Evolutionary conservation across 2,888 invertebrate genomes (phyloP), one percentile per base, ranked within the genome.

Genomic region (Smittia sp.): DNA sequence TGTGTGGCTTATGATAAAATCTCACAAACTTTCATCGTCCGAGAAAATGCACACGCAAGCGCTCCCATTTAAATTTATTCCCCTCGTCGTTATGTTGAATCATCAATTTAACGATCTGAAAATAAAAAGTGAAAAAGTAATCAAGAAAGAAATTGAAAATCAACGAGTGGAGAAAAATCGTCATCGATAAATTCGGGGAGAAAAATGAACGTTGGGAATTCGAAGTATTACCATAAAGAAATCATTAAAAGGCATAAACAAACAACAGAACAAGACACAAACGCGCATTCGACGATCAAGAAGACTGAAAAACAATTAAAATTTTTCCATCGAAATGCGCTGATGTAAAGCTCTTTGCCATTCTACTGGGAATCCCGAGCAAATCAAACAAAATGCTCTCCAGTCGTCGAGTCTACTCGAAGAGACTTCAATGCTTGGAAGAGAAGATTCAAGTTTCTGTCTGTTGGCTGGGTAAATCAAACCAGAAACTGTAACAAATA

Each of bases 171-270:
- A 38, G 18, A 38, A 38, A 67, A 22, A 67, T 67, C 67, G 46
- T 63, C 32, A 65, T 65, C 46, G 46, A 46, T 46, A 46, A 46
- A 32, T 38, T 38, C 25, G 65, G 32, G 25, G 38, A 65, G 67
- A 67, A 20, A 66, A 38, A 68, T 46, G 46, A 68, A 52, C 22
- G 15, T 46, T 46, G 46, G 15, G 15, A 46, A 46, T 46, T 46
- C 46, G 11, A 46, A 46, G 11, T n/a, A 69, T 69, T 69, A 69
- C 52, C 69, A 69, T 69, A 69, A 69, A 69, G 69, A 69, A 54
- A 69, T 54, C 69, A 69, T 69, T 69, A 69, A 69, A 52, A 15
- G 66, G 54, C 69, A 69, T 67, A 69, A 69, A 69, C 69, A 69
- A 69, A 69, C 69, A 69, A 46, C 46, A 46, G 3, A 46, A 46